phyloP scores from a whole-genome alignment of 2,888 invertebrate genomes.

The Apomyelois bistriatella region DNA sequence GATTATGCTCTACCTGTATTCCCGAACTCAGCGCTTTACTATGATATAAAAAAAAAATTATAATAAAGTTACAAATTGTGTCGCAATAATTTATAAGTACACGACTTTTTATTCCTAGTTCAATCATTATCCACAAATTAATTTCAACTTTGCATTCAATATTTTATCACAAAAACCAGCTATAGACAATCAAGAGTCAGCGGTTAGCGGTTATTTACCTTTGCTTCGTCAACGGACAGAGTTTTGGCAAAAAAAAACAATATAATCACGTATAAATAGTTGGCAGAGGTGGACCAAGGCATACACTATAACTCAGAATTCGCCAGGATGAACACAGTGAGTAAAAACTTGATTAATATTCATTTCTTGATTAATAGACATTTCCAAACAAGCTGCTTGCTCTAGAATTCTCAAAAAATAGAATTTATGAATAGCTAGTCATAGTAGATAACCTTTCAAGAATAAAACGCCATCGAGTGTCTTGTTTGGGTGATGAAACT shows the following conservation, averaged over 20 bases:
- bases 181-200: not conserved
- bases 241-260: conserved; percentile 13
- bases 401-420: not conserved
- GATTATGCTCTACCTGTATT: too few species aligned
- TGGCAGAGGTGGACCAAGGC: conserved; percentile 24
- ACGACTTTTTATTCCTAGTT: not conserved
- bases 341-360: conserved; percentile 27
- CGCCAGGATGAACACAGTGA: conserved; percentile 64
- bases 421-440: not conserved
- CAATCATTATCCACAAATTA: not conserved
- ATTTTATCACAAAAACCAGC: not conserved
- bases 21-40: too few species aligned
- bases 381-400: not conserved
- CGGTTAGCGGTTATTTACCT: conserved; percentile 54
- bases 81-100: not conserved
- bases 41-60: too few species aligned
- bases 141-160: not conserved
- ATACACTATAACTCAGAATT: conserved; percentile 37
- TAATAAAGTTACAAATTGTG: too few species aligned
- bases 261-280: conserved; percentile 47
- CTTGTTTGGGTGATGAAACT: too few species aligned
- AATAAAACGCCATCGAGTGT: too few species aligned
- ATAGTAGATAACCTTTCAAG: not conserved
- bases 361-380: conserved; percentile 8
- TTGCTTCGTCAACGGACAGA: conserved; percentile 38